phyloP scores from a whole-genome alignment of 2,797 vertebrate genomes.

The Poecilia wingei region DNA sequence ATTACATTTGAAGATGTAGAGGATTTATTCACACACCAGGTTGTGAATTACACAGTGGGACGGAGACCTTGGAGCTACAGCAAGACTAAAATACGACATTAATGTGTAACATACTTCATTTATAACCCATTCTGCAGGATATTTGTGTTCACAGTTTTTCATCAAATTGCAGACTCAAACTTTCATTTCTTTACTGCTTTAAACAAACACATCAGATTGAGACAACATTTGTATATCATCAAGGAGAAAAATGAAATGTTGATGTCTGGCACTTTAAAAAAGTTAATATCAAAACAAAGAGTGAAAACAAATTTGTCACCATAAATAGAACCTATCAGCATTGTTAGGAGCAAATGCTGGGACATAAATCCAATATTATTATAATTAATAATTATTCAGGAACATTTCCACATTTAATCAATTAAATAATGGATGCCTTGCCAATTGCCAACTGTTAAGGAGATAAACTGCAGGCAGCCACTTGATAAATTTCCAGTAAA shows the following conservation, averaged over 20 bases:
- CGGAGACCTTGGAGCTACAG: neutral
- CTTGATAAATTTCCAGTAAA: neutral
- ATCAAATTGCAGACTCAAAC: neutral
- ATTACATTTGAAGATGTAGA: conserved; percentile 48
- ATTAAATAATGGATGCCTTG: neutral
- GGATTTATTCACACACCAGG: neutral
- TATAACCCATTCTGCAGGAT: neutral
- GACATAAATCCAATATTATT: neutral
- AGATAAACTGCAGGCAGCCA: neutral
- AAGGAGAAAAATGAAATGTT: neutral
- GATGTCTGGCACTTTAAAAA: neutral
- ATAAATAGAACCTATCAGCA: neutral
- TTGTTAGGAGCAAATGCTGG: neutral
- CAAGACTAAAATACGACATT: neutral
- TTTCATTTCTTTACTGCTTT: neutral
- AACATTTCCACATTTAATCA: neutral
- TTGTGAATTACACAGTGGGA: neutral
- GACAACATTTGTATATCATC: neutral
- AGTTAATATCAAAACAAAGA: neutral
- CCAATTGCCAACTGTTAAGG: neutral
- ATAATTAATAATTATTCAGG: neutral
- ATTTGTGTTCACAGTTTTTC: neutral
- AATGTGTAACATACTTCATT: neutral
- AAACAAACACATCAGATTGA: neutral
- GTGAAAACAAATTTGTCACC: neutral